Conservation (phyloP, 92 coral and sea anemone genomes). For the Parazoanthus swiftii region DNA sequence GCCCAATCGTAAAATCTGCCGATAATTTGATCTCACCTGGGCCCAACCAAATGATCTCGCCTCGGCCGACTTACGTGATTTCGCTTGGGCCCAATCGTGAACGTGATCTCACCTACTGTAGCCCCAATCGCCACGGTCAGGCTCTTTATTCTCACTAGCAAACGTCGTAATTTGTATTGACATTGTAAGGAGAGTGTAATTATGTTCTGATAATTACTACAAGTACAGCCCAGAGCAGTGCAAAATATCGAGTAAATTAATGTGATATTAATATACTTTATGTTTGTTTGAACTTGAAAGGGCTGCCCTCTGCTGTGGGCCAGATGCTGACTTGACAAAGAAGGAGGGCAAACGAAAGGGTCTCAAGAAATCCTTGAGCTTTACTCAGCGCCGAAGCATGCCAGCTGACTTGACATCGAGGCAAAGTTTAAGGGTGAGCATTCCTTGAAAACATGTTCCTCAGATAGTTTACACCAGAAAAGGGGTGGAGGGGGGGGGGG, state of each 20-base stretch:
- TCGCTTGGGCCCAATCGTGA: too few species aligned
- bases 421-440: constrained; percentile 82
- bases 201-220: background rate
- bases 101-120: too few species aligned
- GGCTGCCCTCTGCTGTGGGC: constrained; percentile 52
- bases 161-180: background rate
- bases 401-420: constrained; percentile 64
- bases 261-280: background rate
- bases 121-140: background rate
- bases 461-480: too few species aligned
- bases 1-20: too few species aligned
- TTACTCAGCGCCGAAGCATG: constrained; percentile 61
- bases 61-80: too few species aligned
- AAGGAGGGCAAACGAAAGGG: constrained; percentile 65
- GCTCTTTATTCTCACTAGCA: background rate
- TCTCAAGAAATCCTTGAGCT: constrained; percentile 70
- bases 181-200: background rate
- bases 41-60: too few species aligned
- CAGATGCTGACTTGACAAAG: constrained; percentile 47
- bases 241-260: background rate
- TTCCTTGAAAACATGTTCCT: background rate
- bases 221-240: too few species aligned
- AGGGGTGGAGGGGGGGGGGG: too few species aligned
- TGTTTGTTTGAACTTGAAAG: constrained; percentile 29
- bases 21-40: too few species aligned